Evolutionary conservation across 2,888 invertebrate species (phyloP).

Genomic region (Encarsia formosa): DNA sequence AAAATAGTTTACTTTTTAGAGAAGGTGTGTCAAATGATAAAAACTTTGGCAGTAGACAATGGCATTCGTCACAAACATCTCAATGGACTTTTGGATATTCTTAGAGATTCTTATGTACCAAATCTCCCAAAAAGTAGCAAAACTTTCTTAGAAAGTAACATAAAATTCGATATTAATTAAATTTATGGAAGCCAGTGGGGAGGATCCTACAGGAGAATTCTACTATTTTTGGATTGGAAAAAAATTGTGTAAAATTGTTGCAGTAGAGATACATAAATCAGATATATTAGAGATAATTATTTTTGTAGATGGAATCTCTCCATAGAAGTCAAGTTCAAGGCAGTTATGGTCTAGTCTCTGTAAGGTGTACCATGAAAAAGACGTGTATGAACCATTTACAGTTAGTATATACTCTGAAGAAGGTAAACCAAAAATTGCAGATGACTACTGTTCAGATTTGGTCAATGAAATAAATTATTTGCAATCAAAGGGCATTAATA

Average conservation of each 20-base stretch:
- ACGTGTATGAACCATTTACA: slow-evolving; percentile 1
- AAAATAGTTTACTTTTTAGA: no score
- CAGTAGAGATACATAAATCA: not conserved
- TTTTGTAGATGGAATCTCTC: not conserved
- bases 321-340: not conserved
- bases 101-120: not conserved
- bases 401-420: not conserved
- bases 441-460: not conserved
- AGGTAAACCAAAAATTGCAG: not conserved
- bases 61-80: not conserved
- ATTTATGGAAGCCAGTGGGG: not conserved
- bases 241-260: not conserved
- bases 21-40: no score
- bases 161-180: not conserved
- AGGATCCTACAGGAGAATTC: not conserved
- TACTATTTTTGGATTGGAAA: not conserved
- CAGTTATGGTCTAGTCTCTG: slow-evolving; percentile 2
- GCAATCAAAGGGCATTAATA: not conserved
- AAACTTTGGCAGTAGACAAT: not conserved
- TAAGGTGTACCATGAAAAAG: not conserved
- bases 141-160: not conserved
- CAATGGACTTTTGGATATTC: not conserved
- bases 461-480: not conserved
- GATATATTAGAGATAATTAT: not conserved
- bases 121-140: not conserved